These are phyloP conservation scores for Holacanthella duospinosa DNA, from an alignment of 2,888 invertebrate genomes.

Conservation along the genomic window DNA sequence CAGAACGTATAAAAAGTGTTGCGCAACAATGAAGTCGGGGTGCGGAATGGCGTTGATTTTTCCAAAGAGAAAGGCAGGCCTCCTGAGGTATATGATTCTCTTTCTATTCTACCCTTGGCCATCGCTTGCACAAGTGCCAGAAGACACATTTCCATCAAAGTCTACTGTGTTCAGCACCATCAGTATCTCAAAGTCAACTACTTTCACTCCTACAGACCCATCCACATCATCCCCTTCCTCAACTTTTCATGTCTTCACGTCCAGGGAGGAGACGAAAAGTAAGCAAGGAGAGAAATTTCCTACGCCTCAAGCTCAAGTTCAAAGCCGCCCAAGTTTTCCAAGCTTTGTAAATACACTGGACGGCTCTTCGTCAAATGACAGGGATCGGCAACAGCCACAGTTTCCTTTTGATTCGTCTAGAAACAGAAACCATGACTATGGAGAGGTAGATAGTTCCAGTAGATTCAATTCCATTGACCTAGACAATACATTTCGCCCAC, in stretches of 20 bases:
- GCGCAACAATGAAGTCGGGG: too few species aligned
- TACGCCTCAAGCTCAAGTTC: conserved; percentile 22
- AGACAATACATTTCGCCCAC: background rate
- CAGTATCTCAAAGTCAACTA: too few species aligned
- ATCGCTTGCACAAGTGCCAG: conserved; percentile 30
- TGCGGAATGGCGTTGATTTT: too few species aligned
- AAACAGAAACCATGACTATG: background rate
- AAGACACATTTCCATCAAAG: conserved; percentile 10
- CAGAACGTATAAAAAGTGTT: too few species aligned
- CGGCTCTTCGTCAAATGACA: conserved; percentile 9
- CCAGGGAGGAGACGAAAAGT: background rate
- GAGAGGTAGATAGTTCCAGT: background rate
- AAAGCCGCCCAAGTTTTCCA: conserved; percentile 23
- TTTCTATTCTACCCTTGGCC: conserved; percentile 9
- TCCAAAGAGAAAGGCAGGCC: conserved; percentile 10
- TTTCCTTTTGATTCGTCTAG: background rate
- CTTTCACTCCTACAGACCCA: background rate
- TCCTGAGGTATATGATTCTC: conserved; percentile 2
- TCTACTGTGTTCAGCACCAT: background rate
- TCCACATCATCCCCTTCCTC: background rate
- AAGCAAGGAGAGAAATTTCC: conserved; percentile 13
- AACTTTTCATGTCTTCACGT: background rate
- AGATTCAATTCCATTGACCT: background rate
- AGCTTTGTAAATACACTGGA: conserved; percentile 25
- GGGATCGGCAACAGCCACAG: conserved; percentile 7